These are phyloP conservation scores for Sarotherodon lohbergeri DNA, from an alignment of 2,113 vertebrate species.

Conservation along the genomic window DNA sequence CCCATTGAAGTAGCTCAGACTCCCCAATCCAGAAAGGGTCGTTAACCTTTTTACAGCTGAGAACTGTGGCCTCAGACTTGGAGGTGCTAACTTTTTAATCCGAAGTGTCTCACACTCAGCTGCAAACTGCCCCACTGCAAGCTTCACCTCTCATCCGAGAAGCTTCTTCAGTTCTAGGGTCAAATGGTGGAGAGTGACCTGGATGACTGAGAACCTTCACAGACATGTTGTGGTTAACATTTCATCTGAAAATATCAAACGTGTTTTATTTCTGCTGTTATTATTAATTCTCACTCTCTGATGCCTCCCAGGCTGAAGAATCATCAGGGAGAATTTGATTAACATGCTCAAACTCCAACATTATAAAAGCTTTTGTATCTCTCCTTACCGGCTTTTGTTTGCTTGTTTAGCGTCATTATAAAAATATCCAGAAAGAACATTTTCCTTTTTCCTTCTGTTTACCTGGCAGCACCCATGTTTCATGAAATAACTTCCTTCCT, in stretches of 20 bases:
- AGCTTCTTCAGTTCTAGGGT: no score
- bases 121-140: neutral
- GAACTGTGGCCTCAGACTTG: neutral
- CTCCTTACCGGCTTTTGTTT: neutral
- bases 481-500: neutral
- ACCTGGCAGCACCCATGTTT: neutral
- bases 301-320: neutral
- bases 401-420: neutral
- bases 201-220: no score
- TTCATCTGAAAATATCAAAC: neutral
- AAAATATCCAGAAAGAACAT: neutral
- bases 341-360: neutral
- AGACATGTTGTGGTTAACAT: neutral
- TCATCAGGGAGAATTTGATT: neutral
- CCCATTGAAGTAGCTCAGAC: neutral
- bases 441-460: neutral
- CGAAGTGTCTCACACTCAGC: neutral
- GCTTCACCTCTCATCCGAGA: neutral
- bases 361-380: neutral
- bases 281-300: neutral
- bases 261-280: neutral
- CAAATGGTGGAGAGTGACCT: no score
- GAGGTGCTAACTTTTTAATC: neutral
- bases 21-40: neutral
- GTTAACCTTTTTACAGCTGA: neutral